Percentiles rank a stretch among this genome's conserved stretches.
These are phyloP conservation scores for Tragelaphus strepsiceros DNA, from an alignment of 2,113 vertebrate genomes.

Conservation along the genomic window DNA sequence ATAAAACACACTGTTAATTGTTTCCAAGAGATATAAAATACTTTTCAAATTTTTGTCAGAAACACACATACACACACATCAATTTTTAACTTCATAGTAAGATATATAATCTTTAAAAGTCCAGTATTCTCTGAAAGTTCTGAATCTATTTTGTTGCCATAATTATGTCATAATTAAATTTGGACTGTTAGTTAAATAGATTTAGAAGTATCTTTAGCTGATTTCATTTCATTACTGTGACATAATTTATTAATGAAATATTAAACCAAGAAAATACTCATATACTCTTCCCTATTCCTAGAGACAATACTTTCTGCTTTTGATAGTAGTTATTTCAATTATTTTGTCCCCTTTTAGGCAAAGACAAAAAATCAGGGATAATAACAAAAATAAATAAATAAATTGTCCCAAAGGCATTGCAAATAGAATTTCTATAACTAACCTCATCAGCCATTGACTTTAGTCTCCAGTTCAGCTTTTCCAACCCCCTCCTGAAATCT, in stretches of 20 bases:
- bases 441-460: neutral
- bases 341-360: neutral
- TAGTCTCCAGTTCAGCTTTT: neutral
- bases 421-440: neutral
- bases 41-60: neutral
- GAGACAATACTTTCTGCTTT: neutral
- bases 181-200: neutral
- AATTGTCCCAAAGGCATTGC: neutral
- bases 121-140: neutral
- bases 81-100: neutral
- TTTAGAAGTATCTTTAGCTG: neutral
- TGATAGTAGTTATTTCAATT: neutral
- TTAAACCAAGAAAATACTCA: neutral
- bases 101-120: neutral
- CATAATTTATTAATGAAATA: neutral
- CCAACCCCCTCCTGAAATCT: neutral
- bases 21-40: constrained; percentile 1
- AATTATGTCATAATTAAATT: neutral
- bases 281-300: neutral
- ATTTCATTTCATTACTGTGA: neutral
- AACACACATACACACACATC: neutral
- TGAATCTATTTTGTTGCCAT: neutral
- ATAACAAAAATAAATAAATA: neutral
- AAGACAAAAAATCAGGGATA: neutral
- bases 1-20: neutral